A percentile compares a stretch with the other conserved stretches of the same genome.
Evolutionary conservation across 2,113 vertebrate genomes (phyloP).

Genomic region (Morone saxatilis): DNA sequence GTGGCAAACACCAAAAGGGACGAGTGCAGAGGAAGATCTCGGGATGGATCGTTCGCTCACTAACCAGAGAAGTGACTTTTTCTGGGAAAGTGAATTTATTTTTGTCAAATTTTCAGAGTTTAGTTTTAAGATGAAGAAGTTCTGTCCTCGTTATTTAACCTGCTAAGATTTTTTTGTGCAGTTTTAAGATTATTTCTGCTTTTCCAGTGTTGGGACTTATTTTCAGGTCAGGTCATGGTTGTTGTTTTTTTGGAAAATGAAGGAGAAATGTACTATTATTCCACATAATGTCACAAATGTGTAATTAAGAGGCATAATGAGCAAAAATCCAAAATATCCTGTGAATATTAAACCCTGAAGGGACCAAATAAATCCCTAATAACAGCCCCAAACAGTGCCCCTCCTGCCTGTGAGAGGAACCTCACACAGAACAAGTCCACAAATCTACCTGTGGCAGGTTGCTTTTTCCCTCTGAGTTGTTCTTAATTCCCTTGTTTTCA

Average conservation of each 20-base stretch:
- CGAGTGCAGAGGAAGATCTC: not conserved
- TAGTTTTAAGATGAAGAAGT: not conserved
- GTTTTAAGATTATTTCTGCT: constrained; percentile 1
- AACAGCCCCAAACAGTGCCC: not conserved
- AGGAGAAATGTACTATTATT: constrained; percentile 16
- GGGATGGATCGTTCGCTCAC: constrained; percentile 16
- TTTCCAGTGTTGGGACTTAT: not conserved
- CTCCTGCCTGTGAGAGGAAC: not conserved
- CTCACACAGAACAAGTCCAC: not conserved
- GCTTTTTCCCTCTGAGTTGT: not conserved
- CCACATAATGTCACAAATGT: not conserved
- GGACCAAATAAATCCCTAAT: constrained; percentile 21
- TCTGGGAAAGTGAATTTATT: not conserved
- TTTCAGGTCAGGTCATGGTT: not conserved
- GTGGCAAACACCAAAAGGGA: not conserved
- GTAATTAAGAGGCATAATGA: not conserved
- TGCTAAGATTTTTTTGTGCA: not conserved
- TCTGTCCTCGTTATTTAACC: constrained; percentile 23
- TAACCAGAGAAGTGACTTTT: not conserved
- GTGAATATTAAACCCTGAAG: constrained; percentile 5
- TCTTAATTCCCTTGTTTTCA: too few species aligned
- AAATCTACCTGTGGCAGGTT: not conserved
- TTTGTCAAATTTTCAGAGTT: not conserved
- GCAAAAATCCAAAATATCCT: not conserved
- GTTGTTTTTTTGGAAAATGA: constrained; percentile 18